Percentiles rank a stretch among this genome's conserved stretches.
Evolutionary conservation across 2,888 invertebrate genomes (phyloP).

Genomic region (Bruchidius siliquastri): DNA sequence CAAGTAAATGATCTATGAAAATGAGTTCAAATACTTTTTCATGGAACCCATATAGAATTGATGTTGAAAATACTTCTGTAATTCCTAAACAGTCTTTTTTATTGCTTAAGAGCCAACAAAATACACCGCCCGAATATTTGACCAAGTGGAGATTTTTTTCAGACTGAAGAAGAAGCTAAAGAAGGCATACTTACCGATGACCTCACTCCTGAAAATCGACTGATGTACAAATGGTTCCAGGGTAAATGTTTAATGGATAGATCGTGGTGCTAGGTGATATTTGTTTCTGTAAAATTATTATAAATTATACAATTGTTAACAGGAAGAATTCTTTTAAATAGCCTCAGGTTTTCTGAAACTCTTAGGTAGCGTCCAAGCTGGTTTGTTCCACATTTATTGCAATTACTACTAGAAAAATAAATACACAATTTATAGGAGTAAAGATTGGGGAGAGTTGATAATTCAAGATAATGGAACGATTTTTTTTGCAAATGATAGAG

Average conservation of each 20-base stretch:
- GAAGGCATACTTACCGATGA: slow-evolving; percentile 47
- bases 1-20: too few relatives aligned
- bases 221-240: slow-evolving; percentile 80
- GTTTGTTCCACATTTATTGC: too few relatives aligned
- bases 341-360: neutral
- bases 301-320: neutral
- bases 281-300: neutral
- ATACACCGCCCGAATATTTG: too few relatives aligned
- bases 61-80: neutral
- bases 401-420: too few relatives aligned
- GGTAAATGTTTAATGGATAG: slow-evolving; percentile 79
- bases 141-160: slow-evolving; percentile 4
- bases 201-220: slow-evolving; percentile 64
- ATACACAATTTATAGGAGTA: too few relatives aligned
- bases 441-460: too few relatives aligned
- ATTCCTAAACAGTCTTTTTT: too few relatives aligned
- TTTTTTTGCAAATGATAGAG: too few relatives aligned
- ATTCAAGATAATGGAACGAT: too few relatives aligned
- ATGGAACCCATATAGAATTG: too few relatives aligned
- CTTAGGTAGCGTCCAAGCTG: neutral
- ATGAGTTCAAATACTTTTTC: too few relatives aligned
- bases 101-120: too few relatives aligned
- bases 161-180: slow-evolving; percentile 30
- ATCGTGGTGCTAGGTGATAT: slow-evolving; percentile 64
- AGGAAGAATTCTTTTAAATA: neutral